These are phyloP conservation scores for Neuroterus valhalla DNA, from an alignment of 1,140 invertebrate genomes.

Conservation along the genomic window DNA sequence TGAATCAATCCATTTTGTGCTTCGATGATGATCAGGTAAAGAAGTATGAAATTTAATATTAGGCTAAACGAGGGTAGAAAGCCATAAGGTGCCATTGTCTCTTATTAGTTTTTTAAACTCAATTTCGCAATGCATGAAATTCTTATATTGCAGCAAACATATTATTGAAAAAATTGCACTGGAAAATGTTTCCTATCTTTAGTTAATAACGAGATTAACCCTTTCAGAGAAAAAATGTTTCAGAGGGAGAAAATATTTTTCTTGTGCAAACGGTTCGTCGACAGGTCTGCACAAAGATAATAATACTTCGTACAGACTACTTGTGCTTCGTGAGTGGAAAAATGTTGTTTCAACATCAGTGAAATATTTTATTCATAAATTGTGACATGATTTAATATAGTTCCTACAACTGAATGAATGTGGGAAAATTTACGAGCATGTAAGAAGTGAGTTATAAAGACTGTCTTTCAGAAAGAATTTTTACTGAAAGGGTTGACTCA, in stretches of 20 bases:
- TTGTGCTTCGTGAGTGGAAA: not conserved
- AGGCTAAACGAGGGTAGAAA: too few species aligned
- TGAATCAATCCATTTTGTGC: slow-evolving; percentile 5
- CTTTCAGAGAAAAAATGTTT: slow-evolving; percentile 10
- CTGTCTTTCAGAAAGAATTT: slow-evolving; percentile 7
- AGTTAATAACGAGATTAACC: slow-evolving; percentile 10
- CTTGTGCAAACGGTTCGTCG: not conserved
- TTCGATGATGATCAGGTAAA: not conserved
- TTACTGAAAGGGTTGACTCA: slow-evolving; percentile 21
- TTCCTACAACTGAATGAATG: too few species aligned
- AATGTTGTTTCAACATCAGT: not conserved
- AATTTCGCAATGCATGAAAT: not conserved
- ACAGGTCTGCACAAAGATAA: not conserved
- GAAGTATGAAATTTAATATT: too few species aligned
- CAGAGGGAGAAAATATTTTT: slow-evolving; percentile 13
- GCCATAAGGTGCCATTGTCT: not conserved
- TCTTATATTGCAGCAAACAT: not conserved
- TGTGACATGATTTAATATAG: not conserved
- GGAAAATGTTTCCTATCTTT: slow-evolving; percentile 3
- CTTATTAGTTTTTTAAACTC: not conserved
- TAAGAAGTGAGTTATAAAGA: not conserved
- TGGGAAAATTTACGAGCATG: not conserved
- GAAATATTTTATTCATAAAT: not conserved
- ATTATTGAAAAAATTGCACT: not conserved
- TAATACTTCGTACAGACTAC: too few species aligned